phyloP scores from a whole-genome alignment of 2,888 invertebrate genomes.

The Diadegma fenestrale region DNA sequence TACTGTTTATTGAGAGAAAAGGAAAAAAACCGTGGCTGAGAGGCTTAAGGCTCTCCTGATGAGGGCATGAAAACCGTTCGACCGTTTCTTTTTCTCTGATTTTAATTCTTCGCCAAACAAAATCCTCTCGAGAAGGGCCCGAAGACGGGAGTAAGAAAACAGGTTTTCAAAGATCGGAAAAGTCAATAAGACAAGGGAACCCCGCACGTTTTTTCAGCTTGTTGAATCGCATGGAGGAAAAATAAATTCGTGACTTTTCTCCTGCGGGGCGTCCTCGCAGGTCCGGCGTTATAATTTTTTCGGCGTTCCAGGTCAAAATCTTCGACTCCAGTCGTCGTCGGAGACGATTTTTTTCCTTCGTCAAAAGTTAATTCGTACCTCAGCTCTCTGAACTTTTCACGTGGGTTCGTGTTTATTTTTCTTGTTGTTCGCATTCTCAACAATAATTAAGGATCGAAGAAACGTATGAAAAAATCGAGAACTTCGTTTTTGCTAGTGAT shows the following conservation, averaged over 20 bases:
- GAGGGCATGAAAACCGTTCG: conserved; percentile 56
- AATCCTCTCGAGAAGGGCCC: conserved; percentile 30
- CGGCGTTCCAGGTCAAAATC: conserved; percentile 25
- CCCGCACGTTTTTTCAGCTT: conserved; percentile 31
- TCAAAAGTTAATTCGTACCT: background rate
- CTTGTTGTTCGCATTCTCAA: background rate
- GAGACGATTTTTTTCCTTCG: background rate
- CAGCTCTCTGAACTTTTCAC: background rate
- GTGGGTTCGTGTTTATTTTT: conserved; percentile 1
- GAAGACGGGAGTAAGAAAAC: conserved; percentile 38
- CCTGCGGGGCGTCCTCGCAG: conserved; percentile 21
- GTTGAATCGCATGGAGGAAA: conserved; percentile 7
- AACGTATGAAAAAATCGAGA: background rate
- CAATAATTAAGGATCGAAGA: background rate
- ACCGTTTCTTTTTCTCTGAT: conserved; percentile 45
- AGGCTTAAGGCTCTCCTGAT: conserved; percentile 23
- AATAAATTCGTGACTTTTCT: conserved; percentile 44
- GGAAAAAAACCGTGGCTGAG: conserved; percentile 19
- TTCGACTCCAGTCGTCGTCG: background rate
- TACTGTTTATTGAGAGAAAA: conserved; percentile 39
- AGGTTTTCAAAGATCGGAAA: conserved; percentile 55
- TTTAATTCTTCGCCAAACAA: conserved; percentile 67
- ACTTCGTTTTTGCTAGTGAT: background rate
- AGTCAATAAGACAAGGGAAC: conserved; percentile 53
- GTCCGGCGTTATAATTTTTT: conserved; percentile 16